Percentiles rank a stretch among this genome's conserved stretches.
Conservation (phyloP, 2,888 invertebrate species). For the Idaea aversata region DNA sequence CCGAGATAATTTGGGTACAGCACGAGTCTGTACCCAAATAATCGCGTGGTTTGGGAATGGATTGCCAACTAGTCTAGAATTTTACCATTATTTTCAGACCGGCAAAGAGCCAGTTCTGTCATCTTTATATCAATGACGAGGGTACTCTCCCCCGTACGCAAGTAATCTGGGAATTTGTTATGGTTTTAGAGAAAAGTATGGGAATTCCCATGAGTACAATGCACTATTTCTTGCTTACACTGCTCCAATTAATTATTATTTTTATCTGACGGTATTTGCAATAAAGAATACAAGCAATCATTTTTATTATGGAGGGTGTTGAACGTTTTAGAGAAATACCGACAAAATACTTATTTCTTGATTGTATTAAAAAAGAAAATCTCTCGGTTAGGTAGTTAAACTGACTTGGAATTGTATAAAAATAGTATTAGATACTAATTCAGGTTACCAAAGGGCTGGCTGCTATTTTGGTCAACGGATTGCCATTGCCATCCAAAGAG, state of each 20-base stretch:
- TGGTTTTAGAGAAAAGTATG: slow-evolving; percentile 70
- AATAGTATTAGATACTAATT: too few species aligned
- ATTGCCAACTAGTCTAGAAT: too few species aligned
- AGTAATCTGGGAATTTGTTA: slow-evolving; percentile 77
- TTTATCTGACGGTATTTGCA: slow-evolving; percentile 24
- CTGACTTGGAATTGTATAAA: too few species aligned
- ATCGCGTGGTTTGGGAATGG: too few species aligned
- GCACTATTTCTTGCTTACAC: slow-evolving; percentile 39
- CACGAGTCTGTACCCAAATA: too few species aligned
- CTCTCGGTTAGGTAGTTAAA: too few species aligned
- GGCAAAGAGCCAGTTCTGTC: neutral
- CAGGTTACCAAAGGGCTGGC: too few species aligned
- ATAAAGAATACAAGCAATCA: slow-evolving; percentile 7
- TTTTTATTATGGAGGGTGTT: neutral
- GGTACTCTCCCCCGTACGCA: slow-evolving; percentile 45
- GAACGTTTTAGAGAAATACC: neutral
- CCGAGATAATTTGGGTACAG: too few species aligned
- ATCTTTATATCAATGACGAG: neutral
- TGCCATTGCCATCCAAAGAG: too few species aligned
- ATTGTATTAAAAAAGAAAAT: too few species aligned
- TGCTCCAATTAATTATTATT: slow-evolving; percentile 25
- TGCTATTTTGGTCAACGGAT: too few species aligned
- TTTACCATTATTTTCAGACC: neutral
- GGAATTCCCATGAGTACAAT: slow-evolving; percentile 63
- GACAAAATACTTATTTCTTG: too few species aligned